Base-by-base conservation (phyloP, 2,113 vertebrate species). In the Archilochus colubris region DNA sequence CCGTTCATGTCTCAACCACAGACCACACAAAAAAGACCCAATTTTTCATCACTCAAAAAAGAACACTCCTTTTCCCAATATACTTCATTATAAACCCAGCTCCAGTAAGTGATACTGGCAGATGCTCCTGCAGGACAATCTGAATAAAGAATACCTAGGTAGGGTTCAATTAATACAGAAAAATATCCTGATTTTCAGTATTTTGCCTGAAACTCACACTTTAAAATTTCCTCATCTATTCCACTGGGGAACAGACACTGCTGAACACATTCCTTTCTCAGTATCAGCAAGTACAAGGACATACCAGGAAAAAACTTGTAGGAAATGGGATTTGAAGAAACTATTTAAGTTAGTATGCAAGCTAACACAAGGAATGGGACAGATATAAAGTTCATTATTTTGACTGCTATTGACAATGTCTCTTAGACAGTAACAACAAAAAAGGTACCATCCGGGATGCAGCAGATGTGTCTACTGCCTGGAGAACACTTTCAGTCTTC, bases 381-480 rank as follows among this genome's bases (percentile, higher is more conserved):
- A 68, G 6, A 51, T 17, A 33, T 1, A 11, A 77, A 30, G 17
- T 70, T 89, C 9, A 59, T 80, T 81, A 27, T 33, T 95, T 83
- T 25, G 48, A 44, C 36, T 76, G 6, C 43, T 91, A 44, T 7
- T 77, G 58, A 6, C 25, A 46, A 76, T 2, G 14, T 9, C 27
- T 24, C 50, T 10, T 25, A 64, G 16, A 81, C 16, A 78, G 36
- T 5, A 77, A 64, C 8, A 33, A 19, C 38, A 89, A 81, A 73
- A 83, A 69, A 63, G 43, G 15, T n/a, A 57, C 22, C 20, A 64
- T 7, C 14, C 0, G 2, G 24, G 18, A 69, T 27, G 72, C 3
- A 6, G 36, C 0, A 88, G 14, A 58, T 21, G 1, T 7, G 43
- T 23, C 25, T 66, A 83, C 44, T 4, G 3, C 7, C 40, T 40